A percentile compares a stretch with the other conserved stretches of the same genome.
Conservation (phyloP, 2,888 invertebrate genomes). For the Nineta flava region DNA sequence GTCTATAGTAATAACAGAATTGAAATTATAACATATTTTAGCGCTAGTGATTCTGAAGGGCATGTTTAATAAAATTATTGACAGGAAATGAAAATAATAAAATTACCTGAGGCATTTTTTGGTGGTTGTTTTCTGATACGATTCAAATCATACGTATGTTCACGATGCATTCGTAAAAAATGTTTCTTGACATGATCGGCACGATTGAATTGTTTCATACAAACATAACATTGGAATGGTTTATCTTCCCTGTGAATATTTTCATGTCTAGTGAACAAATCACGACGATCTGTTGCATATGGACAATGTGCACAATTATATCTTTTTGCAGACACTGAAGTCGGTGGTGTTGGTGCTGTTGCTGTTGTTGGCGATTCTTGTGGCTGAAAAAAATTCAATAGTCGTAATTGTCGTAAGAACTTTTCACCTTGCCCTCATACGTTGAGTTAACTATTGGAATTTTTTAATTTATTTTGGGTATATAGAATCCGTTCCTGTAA, state of each 20-base stretch:
- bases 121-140: slow-evolving; percentile 53
- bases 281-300: slow-evolving; percentile 80
- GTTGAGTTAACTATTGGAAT: too few species aligned
- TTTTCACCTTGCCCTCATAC: too few species aligned
- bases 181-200: slow-evolving; percentile 93
- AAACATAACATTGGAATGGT: slow-evolving; percentile 85
- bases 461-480: too few species aligned
- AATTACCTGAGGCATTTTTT: slow-evolving; percentile 36
- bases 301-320: slow-evolving; percentile 80
- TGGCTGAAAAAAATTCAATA: not conserved
- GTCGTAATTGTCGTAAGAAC: not conserved
- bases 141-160: slow-evolving; percentile 73
- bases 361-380: slow-evolving; percentile 5
- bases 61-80: not conserved
- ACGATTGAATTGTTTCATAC: slow-evolving; percentile 82
- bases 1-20: too few species aligned
- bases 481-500: too few species aligned
- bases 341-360: not conserved
- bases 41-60: too few species aligned
- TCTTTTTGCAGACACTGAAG: slow-evolving; percentile 34
- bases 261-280: slow-evolving; percentile 81
- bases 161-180: slow-evolving; percentile 81
- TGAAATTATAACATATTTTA: too few species aligned
- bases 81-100: not conserved
- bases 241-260: slow-evolving; percentile 89